Conservation (phyloP, 2,888 invertebrate genomes). For the Rhyacophila evoluta region DNA sequence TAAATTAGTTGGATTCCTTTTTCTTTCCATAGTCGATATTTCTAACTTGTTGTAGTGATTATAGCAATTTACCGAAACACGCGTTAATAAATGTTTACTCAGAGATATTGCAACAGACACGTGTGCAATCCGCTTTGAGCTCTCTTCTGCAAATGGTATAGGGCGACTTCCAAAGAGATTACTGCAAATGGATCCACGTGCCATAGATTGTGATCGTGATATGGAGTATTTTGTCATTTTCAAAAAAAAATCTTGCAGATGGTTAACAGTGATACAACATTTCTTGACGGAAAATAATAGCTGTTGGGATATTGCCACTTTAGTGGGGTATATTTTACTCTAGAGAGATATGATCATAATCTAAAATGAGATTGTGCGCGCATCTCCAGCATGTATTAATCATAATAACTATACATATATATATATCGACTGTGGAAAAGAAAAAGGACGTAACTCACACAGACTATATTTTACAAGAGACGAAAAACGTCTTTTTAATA, state of each 20-base stretch:
- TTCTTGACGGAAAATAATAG: slow-evolving; percentile 14
- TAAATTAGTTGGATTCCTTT: too few species aligned
- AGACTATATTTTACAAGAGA: too few species aligned
- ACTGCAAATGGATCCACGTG: slow-evolving; percentile 42
- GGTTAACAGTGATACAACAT: not conserved
- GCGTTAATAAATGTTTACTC: slow-evolving; percentile 6
- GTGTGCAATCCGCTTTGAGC: slow-evolving; percentile 40
- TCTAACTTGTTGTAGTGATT: too few species aligned
- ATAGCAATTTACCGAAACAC: not conserved
- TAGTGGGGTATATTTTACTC: not conserved
- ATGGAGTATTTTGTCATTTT: slow-evolving; percentile 30
- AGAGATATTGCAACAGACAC: slow-evolving; percentile 40
- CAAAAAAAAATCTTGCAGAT: slow-evolving; percentile 25
- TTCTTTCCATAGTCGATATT: too few species aligned
- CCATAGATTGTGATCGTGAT: slow-evolving; percentile 29
- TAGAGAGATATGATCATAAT: not conserved
- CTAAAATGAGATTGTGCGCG: not conserved
- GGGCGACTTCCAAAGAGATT: slow-evolving; percentile 40
- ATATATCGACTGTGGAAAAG: too few species aligned
- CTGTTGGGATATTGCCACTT: not conserved
- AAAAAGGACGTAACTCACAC: too few species aligned
- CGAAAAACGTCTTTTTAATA: too few species aligned
- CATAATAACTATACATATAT: too few species aligned
- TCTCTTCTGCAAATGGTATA: not conserved
- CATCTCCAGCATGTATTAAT: too few species aligned